Conservation (phyloP, 2,888 invertebrate genomes). For the Heliothis peltigera region DNA sequence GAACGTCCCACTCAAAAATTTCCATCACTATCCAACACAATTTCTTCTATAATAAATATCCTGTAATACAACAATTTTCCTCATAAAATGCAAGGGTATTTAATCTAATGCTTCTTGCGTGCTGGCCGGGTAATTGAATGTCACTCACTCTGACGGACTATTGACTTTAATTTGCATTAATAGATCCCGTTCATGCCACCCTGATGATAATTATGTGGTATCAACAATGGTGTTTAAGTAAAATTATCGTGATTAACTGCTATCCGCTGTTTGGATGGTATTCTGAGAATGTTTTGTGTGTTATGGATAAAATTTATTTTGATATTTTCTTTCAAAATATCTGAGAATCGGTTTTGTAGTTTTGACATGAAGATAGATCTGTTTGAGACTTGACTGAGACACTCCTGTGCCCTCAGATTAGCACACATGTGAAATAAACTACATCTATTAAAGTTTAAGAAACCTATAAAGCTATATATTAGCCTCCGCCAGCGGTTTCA, state of each 20-base stretch:
- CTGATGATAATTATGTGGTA: conserved; percentile 4
- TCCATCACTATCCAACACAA: conserved; percentile 3
- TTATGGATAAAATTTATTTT: no score
- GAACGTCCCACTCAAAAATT: neutral
- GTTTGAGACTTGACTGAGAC: no score
- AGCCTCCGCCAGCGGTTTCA: no score
- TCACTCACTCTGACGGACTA: conserved; percentile 39
- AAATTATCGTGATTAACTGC: neutral
- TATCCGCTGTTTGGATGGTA: no score
- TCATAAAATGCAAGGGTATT: conserved; percentile 27
- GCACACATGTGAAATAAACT: no score
- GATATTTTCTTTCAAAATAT: no score
- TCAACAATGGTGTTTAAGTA: neutral
- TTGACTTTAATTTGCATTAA: conserved; percentile 46
- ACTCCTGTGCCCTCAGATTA: no score
- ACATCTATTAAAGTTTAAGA: no score
- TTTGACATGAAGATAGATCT: no score
- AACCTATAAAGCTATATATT: no score
- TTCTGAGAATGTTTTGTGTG: no score
- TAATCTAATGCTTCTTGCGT: conserved; percentile 40
- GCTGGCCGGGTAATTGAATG: conserved; percentile 44
- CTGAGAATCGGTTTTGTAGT: no score
- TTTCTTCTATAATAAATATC: neutral
- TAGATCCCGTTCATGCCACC: conserved; percentile 19
- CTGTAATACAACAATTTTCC: conserved; percentile 17